A percentile compares a stretch with the other conserved stretches of the same genome.
Evolutionary conservation across 2,113 vertebrate species (phyloP).

Genomic region (Plestiodon gilberti): DNA sequence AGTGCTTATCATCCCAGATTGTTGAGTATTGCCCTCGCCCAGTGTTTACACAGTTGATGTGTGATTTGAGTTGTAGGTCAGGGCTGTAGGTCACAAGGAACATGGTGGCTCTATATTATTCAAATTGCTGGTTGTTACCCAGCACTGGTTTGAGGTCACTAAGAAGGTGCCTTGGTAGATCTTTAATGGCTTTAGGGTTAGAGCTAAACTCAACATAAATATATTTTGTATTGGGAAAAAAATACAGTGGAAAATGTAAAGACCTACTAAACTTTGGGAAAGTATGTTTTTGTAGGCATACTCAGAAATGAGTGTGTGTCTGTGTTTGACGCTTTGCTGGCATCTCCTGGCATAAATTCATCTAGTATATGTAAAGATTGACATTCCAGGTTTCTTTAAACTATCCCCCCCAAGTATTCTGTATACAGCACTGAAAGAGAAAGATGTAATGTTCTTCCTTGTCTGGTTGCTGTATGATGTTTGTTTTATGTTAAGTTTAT

Average conservation of each 20-base stretch:
- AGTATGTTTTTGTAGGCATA: not conserved
- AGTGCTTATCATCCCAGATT: slow-evolving; percentile 29
- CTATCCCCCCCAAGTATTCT: not conserved
- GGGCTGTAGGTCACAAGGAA: not conserved
- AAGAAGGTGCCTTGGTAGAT: slow-evolving; percentile 32
- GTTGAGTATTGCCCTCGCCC: slow-evolving; percentile 28
- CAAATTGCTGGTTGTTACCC: slow-evolving; percentile 33
- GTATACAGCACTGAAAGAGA: slow-evolving; percentile 46
- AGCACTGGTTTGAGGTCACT: slow-evolving; percentile 29
- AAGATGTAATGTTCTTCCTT: too few species aligned
- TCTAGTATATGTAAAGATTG: not conserved
- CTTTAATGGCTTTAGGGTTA: slow-evolving; percentile 26
- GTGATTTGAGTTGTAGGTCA: slow-evolving; percentile 11
- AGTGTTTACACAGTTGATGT: slow-evolving; percentile 1
- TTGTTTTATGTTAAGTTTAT: too few species aligned
- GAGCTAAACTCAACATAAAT: not conserved
- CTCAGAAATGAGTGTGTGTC: not conserved
- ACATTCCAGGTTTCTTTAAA: not conserved
- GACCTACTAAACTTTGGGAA: slow-evolving; percentile 5
- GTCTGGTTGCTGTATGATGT: too few species aligned
- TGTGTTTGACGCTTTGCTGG: not conserved
- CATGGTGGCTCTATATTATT: slow-evolving; percentile 21
- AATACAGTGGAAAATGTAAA: slow-evolving; percentile 26
- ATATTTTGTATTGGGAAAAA: not conserved
- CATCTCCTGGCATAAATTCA: not conserved